Base-by-base conservation (phyloP, 1,140 invertebrate genomes). In the Drosophila paulistorum region DNA sequence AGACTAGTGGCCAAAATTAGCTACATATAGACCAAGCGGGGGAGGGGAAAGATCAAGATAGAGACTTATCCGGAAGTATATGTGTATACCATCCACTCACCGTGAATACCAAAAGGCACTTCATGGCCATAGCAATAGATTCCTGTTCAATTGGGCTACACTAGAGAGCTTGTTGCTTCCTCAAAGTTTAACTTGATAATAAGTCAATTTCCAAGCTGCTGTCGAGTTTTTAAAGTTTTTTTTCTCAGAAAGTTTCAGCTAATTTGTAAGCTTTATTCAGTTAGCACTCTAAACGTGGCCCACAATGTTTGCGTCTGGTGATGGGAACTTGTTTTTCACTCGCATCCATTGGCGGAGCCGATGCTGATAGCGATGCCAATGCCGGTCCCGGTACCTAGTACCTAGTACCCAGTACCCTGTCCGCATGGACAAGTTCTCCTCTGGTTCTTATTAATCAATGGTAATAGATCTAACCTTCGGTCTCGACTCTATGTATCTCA, bases 161-260 rank as follows among this genome's bases (percentile, higher is more conserved):
- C 14, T 70, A 67, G 13, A 30, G 45, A 33, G 62, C 57, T 71
- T 87, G 79, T 77, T 73, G 39, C 45, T 84, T 51, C 74, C 74
- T 66, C 73, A 66, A 80, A 79, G 84, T 70, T 71, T 74, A 81
- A 80, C 77, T 89, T 67, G 80, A 82, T 78, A 89, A 85, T 89
- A 89, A 84, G 71, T 79, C 78, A 64, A 72, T 55, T 64, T 65
- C 62, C 69, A 62, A 77, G 63, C 64, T 13, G 65, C n/a, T 64
- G 57, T 67, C 69, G 81, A 74, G 35, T 84, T 75, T 87, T 84
- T 89, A 89, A 89, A 72, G 68, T 79, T 74, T 79, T 73, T 57
- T 58, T 35, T 39, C 63, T 35, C 37, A 58, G 45, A 85, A 81
- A 79, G 54, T 73, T 79, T 73, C 51, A 65, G 69, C 71, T 69